Evolutionary conservation across 2,113 vertebrate species (phyloP), one percentile per base, ranked within the genome.

Genomic region (Sturnus vulgaris): DNA sequence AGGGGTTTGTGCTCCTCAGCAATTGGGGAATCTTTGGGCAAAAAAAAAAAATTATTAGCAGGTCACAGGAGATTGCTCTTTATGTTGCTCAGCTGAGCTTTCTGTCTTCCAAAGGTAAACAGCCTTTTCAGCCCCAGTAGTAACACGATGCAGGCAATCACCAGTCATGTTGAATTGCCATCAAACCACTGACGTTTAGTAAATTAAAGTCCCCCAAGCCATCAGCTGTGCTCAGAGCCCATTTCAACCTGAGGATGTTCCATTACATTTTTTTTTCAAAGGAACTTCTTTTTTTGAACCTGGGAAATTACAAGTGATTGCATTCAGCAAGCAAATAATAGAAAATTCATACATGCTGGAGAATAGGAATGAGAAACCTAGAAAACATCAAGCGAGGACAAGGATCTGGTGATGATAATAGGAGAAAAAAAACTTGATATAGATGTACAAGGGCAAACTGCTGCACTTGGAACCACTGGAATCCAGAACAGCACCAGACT

Each of bases 241-340:
- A 80, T 97, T 97, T 98, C 97, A 97, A 85, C 96, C 68, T 82
- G 93, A 86, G 96, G 88, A 97, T 96, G 93, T 97, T 97, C 96
- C 96, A 97, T 96, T 96, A 97, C 87, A 10, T 96, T 96, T 96
- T 96, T 96, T 96, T 89, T 82, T 21, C 14, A 96, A 96, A 97
- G 95, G 50, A 97, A 91, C 88, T 97, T 96, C 92, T 82, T 92
- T 93, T 97, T 97, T 97, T 95, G 90, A 97, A 71, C 89, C 75
- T 75, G 37, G 9, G 97, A 98, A 98, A 97, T 97, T 93, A 87
- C 95, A 97, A 97, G 92, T 60, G 19, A 96, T 86, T 97, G 87
- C 72, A 91, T 96, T 95, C 96, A 95, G 96, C 94, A 96, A 93
- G 87, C 77, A 98, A 92, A 64, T 92, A 96, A 96, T 19, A 93